Evolutionary conservation across 2,113 vertebrate species (phyloP).

Genomic region (Rhinopithecus roxellana): DNA sequence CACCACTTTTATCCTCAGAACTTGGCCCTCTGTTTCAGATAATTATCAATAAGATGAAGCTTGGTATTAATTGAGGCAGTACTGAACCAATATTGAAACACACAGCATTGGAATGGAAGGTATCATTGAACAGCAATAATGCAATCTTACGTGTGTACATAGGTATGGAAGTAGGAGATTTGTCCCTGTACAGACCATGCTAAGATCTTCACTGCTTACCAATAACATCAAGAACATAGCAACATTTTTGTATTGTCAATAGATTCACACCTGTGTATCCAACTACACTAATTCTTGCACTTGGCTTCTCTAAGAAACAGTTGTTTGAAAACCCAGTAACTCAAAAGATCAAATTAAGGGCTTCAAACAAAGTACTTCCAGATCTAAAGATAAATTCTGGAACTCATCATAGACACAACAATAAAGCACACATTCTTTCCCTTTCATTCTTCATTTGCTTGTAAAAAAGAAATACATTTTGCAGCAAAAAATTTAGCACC

Average conservation of each 20-base stretch:
- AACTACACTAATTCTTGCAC: not conserved
- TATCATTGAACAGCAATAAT: constrained; percentile 88
- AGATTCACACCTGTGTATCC: not conserved
- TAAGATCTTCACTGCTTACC: not conserved
- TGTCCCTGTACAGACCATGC: not conserved
- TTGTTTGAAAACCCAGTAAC: not conserved
- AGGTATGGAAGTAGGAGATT: constrained; percentile 40
- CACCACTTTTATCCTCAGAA: not conserved
- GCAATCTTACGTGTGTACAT: constrained; percentile 75
- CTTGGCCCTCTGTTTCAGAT: not conserved
- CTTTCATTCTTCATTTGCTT: not conserved
- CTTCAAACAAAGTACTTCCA: constrained; percentile 13
- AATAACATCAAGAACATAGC: not conserved
- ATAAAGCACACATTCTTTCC: not conserved
- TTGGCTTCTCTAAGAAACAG: not conserved
- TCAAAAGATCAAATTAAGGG: not conserved
- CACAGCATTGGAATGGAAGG: constrained; percentile 56
- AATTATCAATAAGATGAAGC: not conserved
- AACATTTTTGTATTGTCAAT: not conserved
- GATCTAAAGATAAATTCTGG: not conserved
- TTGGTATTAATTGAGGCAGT: not conserved
- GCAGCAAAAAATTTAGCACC: not conserved
- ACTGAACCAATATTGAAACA: not conserved
- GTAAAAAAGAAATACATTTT: not conserved
- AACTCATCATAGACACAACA: not conserved